Base-by-base conservation (phyloP, 2,113 vertebrate genomes). In the Cottus gobio region DNA sequence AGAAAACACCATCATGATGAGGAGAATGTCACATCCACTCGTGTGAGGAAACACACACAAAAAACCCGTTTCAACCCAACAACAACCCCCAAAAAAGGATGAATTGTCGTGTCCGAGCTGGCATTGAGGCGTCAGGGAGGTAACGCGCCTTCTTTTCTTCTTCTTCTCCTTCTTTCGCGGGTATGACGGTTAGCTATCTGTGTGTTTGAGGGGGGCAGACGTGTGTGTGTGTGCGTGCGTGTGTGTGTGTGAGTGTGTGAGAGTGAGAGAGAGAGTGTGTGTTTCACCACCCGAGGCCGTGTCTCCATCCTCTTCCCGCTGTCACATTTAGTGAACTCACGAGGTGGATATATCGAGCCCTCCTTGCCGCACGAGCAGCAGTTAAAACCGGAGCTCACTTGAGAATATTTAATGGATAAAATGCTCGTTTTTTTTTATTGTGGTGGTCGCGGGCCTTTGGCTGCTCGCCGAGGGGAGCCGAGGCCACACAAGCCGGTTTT, bases 51-150 rank as follows among this genome's bases (percentile, higher is more conserved):
- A 57, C n/a, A 57, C 18, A 28, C 8, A 73, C 54, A 44, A 44
- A 15, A 44, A 15, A 44, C 28, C 16, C 5, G 58, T 52, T 67
- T 83, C 24, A 58, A 13, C 34, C 34, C 11, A 24, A 64, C 26
- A 58, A 42, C 39, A 42, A 42, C 39, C 39, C 36, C 39, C 6
- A 11, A 11, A 42, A 93, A 71, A 94, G 57, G 88, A 95, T 95
- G 94, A 83, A 67, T n/a, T 65, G 60, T 82, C 26, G 66, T 67
- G 84, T 79, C 85, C 84, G 77, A 58, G 79, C 70, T 81, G 80
- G 89, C 88, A 77, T 86, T 54, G 84, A 89, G 90, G 89, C 92
- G 79, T 88, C 75, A 48, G 76, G 73, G 87, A 93, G 95, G 94
- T 95, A 91, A 64, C 62, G 10, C 1, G 30, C 10, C 5, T 24